Base-by-base conservation (phyloP, 2,113 vertebrate genomes). In the Takifugu bimaculatus region DNA sequence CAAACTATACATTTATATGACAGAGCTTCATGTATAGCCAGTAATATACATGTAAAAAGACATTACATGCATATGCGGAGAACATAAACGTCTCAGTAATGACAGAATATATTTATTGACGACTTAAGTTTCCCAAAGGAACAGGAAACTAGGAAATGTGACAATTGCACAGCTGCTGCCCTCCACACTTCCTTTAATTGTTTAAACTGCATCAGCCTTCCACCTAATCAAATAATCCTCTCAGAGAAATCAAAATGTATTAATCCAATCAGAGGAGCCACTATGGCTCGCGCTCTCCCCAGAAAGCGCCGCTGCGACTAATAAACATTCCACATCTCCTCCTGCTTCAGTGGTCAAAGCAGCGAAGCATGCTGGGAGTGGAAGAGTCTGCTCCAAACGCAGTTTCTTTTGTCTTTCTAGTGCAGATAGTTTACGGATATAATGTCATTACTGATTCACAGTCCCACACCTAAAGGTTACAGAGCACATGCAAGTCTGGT, bases 381-480 rank as follows among this genome's bases (percentile, higher is more conserved):
- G 68, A 63, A 65, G 65, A 50, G 69, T 79, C 78, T 68, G 78
- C 68, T 50, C 75, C 65, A 80, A 71, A 67, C 63, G 67, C 67
- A 68, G 62, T 74, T 73, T 65, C 63, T 80, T 79, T 72, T 75
- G 59, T 68, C 66, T 65, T 70, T 74, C 77, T 35, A 63, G 64
- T 75, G 75, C 69, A 71, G 69, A 77, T 69, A 64, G 76, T 72
- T 77, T 74, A 71, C 80, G 60, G 61, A 82, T 88, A 88, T 90
- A 83, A 87, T 91, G 88, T 88, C 87, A 90, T 92, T 89, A 91
- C 88, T 88, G 88, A 91, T 89, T 84, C 79, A 80, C 65, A 72
- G 64, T 80, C 70, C 72, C 83, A 90, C 75, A 62, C 62, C 65
- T 71, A 81, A 67, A 75, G 85, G 68, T 74, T 81, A 81, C 90